Conservation (phyloP, 2,113 vertebrate genomes). For the Pica pica region DNA sequence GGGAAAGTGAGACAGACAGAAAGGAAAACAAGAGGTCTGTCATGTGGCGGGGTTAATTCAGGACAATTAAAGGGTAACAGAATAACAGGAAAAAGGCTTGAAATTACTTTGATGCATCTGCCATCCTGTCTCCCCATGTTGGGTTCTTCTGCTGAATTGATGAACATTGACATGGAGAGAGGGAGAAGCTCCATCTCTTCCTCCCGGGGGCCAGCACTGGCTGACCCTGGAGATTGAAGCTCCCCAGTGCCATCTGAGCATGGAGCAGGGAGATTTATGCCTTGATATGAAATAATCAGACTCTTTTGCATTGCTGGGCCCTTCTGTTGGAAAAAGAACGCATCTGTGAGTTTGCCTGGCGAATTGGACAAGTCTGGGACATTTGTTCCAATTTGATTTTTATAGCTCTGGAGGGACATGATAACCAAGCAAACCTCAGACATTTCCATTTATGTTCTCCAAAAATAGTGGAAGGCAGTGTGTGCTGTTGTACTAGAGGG, state of each 20-base stretch:
- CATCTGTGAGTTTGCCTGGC: not conserved
- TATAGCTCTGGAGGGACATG: not conserved
- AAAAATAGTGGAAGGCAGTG: not conserved
- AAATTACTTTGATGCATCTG: not conserved
- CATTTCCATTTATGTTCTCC: not conserved
- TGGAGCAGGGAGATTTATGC: not conserved
- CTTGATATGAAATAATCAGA: not conserved
- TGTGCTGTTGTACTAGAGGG: not conserved
- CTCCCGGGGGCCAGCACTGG: accelerated
- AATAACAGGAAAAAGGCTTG: not conserved
- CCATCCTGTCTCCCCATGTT: accelerated
- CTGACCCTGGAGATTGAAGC: not conserved
- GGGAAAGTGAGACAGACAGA: not conserved
- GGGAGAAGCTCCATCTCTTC: not conserved
- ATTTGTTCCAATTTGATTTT: not conserved
- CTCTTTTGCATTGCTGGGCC: not conserved
- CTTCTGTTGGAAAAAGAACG: not conserved
- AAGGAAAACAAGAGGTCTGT: not conserved
- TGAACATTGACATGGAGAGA: not conserved
- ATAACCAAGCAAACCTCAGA: not conserved
- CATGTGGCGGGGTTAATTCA: not conserved
- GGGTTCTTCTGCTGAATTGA: not conserved
- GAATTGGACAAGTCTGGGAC: not conserved
- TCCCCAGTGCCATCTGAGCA: not conserved
- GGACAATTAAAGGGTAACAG: not conserved